Percentiles rank a stretch among this genome's conserved stretches.
Conservation (phyloP, 1,140 invertebrate genomes). For the Euglossa dilemma region DNA sequence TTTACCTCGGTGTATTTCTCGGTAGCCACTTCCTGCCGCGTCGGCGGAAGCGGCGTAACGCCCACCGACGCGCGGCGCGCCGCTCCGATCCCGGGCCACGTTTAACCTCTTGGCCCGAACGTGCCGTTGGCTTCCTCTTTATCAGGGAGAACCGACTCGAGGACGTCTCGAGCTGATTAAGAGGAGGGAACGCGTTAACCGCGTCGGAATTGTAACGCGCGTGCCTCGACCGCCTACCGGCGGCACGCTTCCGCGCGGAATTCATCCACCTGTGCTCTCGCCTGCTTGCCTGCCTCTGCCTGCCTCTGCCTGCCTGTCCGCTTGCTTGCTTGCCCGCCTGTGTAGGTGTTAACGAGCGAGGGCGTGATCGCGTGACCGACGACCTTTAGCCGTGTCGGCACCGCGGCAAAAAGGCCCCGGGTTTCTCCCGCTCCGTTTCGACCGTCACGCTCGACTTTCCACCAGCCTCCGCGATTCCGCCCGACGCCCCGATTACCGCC, state of each 20-base stretch:
- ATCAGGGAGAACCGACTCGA: slow-evolving; percentile 40
- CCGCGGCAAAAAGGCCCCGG: not conserved
- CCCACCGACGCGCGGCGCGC: slow-evolving; percentile 1
- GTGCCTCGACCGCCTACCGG: slow-evolving; percentile 33
- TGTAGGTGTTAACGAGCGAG: slow-evolving; percentile 59
- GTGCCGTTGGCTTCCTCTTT: slow-evolving; percentile 31
- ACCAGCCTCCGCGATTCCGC: not conserved
- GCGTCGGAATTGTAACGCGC: slow-evolving; percentile 41
- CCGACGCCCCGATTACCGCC: no score
- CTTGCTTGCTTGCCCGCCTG: not conserved
- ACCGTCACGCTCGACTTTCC: slow-evolving; percentile 6
- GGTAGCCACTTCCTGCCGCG: slow-evolving; percentile 30
- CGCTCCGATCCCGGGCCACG: not conserved
- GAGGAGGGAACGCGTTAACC: slow-evolving; percentile 44
- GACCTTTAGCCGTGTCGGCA: slow-evolving; percentile 46
- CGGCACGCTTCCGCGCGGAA: slow-evolving; percentile 21
- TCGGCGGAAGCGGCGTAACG: slow-evolving; percentile 42
- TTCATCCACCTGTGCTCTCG: slow-evolving; percentile 40
- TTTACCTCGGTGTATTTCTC: slow-evolving; percentile 27
- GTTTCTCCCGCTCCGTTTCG: not conserved
- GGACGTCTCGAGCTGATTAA: slow-evolving; percentile 56
- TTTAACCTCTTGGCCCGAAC: slow-evolving; percentile 30
- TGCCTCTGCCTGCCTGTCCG: slow-evolving; percentile 13
- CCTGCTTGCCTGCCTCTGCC: not conserved
- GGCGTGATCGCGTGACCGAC: slow-evolving; percentile 64